Percentiles rank a stretch among this genome's conserved stretches.
Conservation (phyloP, 1,140 invertebrate genomes). For the Drosophila repletoides region DNA sequence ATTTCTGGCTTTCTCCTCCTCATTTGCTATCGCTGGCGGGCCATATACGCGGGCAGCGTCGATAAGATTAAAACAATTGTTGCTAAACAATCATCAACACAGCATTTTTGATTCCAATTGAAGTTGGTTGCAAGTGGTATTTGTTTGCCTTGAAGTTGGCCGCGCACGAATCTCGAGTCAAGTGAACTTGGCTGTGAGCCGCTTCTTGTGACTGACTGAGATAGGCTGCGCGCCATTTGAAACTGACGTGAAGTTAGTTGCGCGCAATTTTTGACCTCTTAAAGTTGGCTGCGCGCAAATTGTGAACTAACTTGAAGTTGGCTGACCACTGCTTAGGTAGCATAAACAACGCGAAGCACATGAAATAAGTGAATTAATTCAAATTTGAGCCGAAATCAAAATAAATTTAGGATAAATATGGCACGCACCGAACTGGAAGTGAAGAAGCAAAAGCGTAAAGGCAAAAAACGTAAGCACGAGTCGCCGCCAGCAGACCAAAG, state of each 20-base stretch:
- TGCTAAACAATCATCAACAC: conserved; percentile 9
- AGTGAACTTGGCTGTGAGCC: conserved; percentile 8
- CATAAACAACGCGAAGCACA: conserved; percentile 31
- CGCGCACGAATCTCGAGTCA: background rate
- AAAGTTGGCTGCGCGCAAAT: too few relatives aligned
- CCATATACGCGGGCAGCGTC: conserved; percentile 22
- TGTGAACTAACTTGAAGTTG: too few relatives aligned
- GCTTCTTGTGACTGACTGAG: background rate
- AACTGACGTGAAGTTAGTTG: conserved; percentile 9
- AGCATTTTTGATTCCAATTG: conserved; percentile 1
- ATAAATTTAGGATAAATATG: conserved; percentile 33
- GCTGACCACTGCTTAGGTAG: too few relatives aligned
- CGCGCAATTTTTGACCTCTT: background rate
- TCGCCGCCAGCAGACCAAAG: background rate
- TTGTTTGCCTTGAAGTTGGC: conserved; percentile 8
- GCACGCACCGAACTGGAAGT: conserved; percentile 56
- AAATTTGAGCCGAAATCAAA: conserved; percentile 5
- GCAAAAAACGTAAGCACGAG: conserved; percentile 69
- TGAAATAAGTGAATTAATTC: conserved; percentile 20
- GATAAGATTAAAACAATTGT: conserved; percentile 54
- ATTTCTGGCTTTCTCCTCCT: conserved; percentile 30
- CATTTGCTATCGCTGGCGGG: conserved; percentile 34
- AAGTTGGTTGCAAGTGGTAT: conserved; percentile 9
- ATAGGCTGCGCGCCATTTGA: background rate
- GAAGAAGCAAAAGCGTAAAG: conserved; percentile 58